Evolutionary conservation across 2,888 invertebrate species (phyloP), one percentile per base, ranked within the genome.

Genomic region (Dorcus parallelipipedus): DNA sequence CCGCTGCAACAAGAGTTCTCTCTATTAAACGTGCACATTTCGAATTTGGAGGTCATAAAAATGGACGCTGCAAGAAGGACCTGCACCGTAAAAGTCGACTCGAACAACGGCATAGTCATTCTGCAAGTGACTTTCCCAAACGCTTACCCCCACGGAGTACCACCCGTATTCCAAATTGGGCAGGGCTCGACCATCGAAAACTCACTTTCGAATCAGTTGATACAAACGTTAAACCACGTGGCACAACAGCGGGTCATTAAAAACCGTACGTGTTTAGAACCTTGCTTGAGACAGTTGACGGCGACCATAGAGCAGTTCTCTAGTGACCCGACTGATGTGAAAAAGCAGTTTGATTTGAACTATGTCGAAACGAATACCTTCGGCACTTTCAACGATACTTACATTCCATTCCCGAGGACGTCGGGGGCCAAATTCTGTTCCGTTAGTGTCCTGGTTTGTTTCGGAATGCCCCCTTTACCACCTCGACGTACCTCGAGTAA

Each of bases 361-460:
- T 70, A 66, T 50, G 63, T 71, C 14, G 70, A 71, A 59, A 62
- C 71, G 1, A 72, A 68, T 51, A 68, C 77, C 4, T 78, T 78
- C 60, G 76, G 78, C n/a, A 76, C 78, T 40, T 80, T 77, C 62
- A 81, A 81, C 60, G 93, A 93, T 71, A 87, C 91, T 6, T 92
- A 91, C 73, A 91, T 97, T 66, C 97, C 97, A 0, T 97, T 95
- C 77, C 97, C 97, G 0, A 83, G 94, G 54, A 97, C 96, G 0
- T 95, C 94, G 8, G 96, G 96, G 1, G 96, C 95, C 0, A 89
- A 91, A 69, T 97, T 97, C 82, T 94, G 93, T 77, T 90, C 91
- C 26, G 90, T 91, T 3, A 93, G 93, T 70, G 85, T 87, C 55
- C 78, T 97, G 57, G 94, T 95, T 0, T 91, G 91, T 65, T 97